These are phyloP conservation scores for Eilema griseolum DNA, from an alignment of 2,888 invertebrate genomes.

Conservation along the genomic window DNA sequence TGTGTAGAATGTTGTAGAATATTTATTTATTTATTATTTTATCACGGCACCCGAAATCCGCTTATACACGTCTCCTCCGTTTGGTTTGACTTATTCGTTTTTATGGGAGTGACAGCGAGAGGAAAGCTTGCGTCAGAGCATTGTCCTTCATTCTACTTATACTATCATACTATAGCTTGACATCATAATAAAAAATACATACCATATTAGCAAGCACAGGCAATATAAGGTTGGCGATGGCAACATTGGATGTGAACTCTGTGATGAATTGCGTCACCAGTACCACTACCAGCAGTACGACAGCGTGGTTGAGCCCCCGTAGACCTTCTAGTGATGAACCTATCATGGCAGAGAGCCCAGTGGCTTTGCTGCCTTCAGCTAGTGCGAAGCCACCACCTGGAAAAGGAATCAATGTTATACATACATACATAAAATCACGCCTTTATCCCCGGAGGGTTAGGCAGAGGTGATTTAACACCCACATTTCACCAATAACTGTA, in stretches of 20 bases:
- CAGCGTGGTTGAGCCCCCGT: conserved; percentile 87
- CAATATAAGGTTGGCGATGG: conserved; percentile 95
- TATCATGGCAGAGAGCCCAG: conserved; percentile 92
- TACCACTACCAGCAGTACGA: conserved; percentile 92
- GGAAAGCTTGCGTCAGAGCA: too few relatives aligned
- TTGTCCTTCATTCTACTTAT: background rate
- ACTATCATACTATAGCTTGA: background rate
- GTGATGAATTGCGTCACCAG: conserved; percentile 93
- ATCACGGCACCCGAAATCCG: too few relatives aligned
- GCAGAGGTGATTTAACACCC: too few relatives aligned
- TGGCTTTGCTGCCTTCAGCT: conserved; percentile 93
- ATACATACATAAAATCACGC: too few relatives aligned
- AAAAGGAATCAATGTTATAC: background rate
- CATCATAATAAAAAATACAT: conserved; percentile 20
- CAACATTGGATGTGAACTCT: conserved; percentile 96
- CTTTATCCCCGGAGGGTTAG: too few relatives aligned
- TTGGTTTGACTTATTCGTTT: too few relatives aligned
- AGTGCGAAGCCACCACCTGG: conserved; percentile 96
- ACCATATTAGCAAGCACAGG: conserved; percentile 93
- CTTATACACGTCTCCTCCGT: too few relatives aligned
- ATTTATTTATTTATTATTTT: too few relatives aligned
- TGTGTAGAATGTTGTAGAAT: too few relatives aligned
- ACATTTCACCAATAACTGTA: too few relatives aligned
- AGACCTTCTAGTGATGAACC: conserved; percentile 91
- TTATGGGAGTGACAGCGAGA: too few relatives aligned